Base-by-base conservation (phyloP, 2,797 vertebrate genomes). In the Hippocampus kuda region DNA sequence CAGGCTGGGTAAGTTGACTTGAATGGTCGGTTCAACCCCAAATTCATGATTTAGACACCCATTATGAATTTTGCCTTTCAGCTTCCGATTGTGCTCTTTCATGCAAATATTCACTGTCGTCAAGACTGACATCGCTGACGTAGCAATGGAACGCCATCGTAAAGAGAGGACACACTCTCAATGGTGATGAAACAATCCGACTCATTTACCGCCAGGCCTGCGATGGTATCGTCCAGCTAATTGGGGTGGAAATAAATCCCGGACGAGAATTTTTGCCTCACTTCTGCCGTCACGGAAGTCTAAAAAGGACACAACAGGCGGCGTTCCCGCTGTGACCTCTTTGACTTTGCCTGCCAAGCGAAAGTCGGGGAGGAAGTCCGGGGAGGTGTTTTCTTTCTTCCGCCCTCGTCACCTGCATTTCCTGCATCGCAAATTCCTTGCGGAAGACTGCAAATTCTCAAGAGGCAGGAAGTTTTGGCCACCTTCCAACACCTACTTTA, bases 401-500 rank as follows among this genome's bases (percentile, higher is more conserved):
- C 42, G 41, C 63, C 63, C 49, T 18, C 16, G 6, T 38, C 68
- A 72, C 86, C 84, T 80, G 79, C 80, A 81, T 84, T 85, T 83
- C 79, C 85, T 80, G 77, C 62, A 75, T 81, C 72, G 70, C 69
- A 73, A 81, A 88, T 83, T 83, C 83, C 79, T 86, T 76, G 72
- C 78, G 84, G 81, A 81, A 79, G 72, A 53, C 71, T 76, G 69
- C 79, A 79, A 77, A 75, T 79, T 86, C 67, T 82, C 70, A 79
- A 80, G 79, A 83, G 79, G 78, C 87, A 87, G 86, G 86, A 91
- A 90, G 85, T 84, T 87, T 86, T 72, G 87, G 82, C 81, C 74
- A 41, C 70, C 66, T 77, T 85, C 83, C 88, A 89, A 86, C 86
- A 83, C 73, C 59, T 80, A 91, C 89, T 90, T 90, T 90, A 86